A percentile compares a stretch with the other conserved stretches of the same genome.
phyloP scores from a whole-genome alignment of 2,113 vertebrate species.

The Melanostigma gelatinosum region DNA sequence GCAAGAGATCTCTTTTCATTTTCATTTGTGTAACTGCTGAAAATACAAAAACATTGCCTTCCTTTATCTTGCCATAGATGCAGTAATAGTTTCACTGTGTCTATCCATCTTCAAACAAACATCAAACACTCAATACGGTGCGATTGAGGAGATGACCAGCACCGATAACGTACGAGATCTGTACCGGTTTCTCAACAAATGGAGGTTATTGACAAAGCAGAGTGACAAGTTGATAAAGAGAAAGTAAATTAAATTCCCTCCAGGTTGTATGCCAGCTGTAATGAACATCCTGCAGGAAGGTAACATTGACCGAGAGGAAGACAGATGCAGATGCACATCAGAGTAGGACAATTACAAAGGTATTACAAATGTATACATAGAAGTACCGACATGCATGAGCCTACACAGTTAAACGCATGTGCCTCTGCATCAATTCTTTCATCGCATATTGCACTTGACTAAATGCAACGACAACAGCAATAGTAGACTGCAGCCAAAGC shows the following conservation, averaged over 20 bases:
- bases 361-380: neutral
- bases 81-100: neutral
- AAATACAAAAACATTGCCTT: neutral
- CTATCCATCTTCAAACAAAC: neutral
- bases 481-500: conserved; percentile 5
- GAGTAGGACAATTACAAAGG: neutral
- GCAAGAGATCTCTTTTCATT: conserved; percentile 10
- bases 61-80: neutral
- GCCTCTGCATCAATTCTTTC: conserved; percentile 22
- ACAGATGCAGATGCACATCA: neutral
- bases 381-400: neutral
- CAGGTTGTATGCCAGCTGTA: conserved; percentile 31
- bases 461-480: conserved; percentile 25
- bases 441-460: conserved; percentile 11
- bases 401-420: conserved; percentile 14
- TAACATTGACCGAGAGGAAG: conserved; percentile 5
- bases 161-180: conserved; percentile 25
- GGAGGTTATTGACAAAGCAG: conserved; percentile 48
- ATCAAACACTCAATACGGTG: conserved; percentile 16
- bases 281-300: neutral
- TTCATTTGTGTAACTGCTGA: neutral
- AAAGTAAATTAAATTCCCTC: conserved; percentile 21
- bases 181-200: conserved; percentile 42
- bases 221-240: conserved; percentile 55
- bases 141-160: conserved; percentile 48